Conservation (phyloP, 2,888 invertebrate genomes). For the Tenodera sinensis region DNA sequence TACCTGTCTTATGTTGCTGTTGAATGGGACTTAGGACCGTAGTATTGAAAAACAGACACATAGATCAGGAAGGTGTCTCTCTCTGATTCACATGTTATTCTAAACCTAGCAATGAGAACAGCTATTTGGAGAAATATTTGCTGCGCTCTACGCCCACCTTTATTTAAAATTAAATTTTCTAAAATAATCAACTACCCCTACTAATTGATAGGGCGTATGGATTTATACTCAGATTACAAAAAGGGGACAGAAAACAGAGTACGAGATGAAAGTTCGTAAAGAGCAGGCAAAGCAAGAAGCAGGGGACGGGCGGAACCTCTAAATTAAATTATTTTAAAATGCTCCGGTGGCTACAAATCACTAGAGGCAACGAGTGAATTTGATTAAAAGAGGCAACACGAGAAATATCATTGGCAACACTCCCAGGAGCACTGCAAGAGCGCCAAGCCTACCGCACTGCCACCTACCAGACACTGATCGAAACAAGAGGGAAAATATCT, state of each 20-base stretch:
- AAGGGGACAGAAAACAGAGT: not conserved
- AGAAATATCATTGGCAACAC: not conserved
- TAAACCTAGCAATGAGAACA: not conserved
- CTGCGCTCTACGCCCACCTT: not conserved
- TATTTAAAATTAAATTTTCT: not conserved
- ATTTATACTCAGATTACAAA: not conserved
- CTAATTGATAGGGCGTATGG: not conserved
- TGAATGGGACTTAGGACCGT: too few relatives aligned
- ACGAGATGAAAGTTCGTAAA: not conserved
- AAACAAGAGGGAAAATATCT: not conserved
- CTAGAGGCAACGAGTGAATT: conserved; percentile 9
- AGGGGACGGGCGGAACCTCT: not conserved
- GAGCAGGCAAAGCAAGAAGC: not conserved
- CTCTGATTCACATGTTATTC: too few relatives aligned
- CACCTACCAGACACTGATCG: not conserved
- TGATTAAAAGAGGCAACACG: conserved; percentile 13
- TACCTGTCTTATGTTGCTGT: too few relatives aligned
- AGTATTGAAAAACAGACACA: not conserved
- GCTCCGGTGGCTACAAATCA: conserved; percentile 8
- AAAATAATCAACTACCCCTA: not conserved
- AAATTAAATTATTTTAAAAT: conserved; percentile 1
- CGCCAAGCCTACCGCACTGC: not conserved
- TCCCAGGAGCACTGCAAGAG: not conserved
- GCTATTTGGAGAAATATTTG: not conserved
- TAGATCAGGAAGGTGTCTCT: not conserved